Conservation (phyloP, 2,797 vertebrate genomes). For the Dermochelys coriacea region DNA sequence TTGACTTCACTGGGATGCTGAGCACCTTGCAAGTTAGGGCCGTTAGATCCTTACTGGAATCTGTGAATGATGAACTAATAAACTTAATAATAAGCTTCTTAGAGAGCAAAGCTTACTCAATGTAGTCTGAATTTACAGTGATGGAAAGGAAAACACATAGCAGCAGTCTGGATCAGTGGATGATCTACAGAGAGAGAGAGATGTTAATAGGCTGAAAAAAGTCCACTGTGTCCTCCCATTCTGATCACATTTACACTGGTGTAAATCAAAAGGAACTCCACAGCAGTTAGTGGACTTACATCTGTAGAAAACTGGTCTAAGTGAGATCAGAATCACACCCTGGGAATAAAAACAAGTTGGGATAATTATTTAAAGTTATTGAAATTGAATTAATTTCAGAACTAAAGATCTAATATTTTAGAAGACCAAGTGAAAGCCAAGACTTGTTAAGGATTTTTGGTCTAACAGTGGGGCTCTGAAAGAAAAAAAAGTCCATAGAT, state of each 20-base stretch:
- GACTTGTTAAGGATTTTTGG: conserved; percentile 50
- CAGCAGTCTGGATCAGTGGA: conserved; percentile 22
- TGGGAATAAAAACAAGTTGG: not conserved
- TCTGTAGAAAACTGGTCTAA: not conserved
- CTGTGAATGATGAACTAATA: not conserved
- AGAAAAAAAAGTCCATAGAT: not conserved
- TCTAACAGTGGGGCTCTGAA: not conserved
- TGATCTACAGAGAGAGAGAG: not conserved
- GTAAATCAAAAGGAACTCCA: conserved; percentile 62
- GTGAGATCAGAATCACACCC: conserved; percentile 46
- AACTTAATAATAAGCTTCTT: conserved; percentile 36
- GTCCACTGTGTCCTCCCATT: not conserved
- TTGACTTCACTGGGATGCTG: not conserved
- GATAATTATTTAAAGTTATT: conserved; percentile 61
- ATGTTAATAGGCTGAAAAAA: not conserved
- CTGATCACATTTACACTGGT: not conserved
- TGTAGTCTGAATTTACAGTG: not conserved
- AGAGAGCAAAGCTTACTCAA: conserved; percentile 21
- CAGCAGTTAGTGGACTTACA: conserved; percentile 39
- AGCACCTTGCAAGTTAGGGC: not conserved
- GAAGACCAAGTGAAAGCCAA: conserved; percentile 16
- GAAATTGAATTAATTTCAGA: not conserved
- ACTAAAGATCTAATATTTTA: conserved; percentile 1
- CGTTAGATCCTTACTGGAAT: not conserved
- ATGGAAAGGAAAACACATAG: conserved; percentile 25